Base-by-base conservation (phyloP, 2,797 vertebrate species). In the Pelochelys cantorii region DNA sequence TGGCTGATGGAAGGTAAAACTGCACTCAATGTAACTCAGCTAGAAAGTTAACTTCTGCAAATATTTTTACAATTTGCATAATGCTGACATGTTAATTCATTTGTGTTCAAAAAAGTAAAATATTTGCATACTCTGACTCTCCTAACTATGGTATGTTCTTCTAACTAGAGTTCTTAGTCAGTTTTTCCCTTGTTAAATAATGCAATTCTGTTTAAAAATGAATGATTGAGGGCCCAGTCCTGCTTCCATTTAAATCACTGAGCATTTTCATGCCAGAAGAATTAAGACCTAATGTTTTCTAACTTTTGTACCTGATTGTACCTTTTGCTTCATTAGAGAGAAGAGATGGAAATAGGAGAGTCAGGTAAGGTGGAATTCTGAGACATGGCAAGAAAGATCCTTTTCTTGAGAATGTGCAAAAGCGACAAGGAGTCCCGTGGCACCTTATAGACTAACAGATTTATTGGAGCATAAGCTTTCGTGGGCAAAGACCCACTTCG, bases 1-100 rank as follows among this genome's bases (percentile, higher is more conserved):
- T 95, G 97, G 93, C 83, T 86, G 97, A 94, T 91, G 96, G 96
- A 97, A 96, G 92, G 87, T 94, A 94, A 92, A 94, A 80, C 62
- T 94, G 81, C 94, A 88, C 68, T 93, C 89, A 88, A 94, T 88
- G 95, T 93, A 93, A 88, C 94, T 65, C 90, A 81, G 74, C 34
- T 80, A 91, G 74, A 88, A 90, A 96, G 87, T 71, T 79, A 83
- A 92, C 84, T 87, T 93, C 65, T 92, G 75, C 91, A 95, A 96
- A 84, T 81, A 78, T 91, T 95, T 96, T 84, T 88, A 75, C 90
- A 94, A 25, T 87, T 82, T 86, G 1, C 3, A 0, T 31, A 79
- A 31, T 90, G 27, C 60, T n/a, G 27, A 79, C 79, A 59, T 75
- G 89, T 88, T 92, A 54, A 85, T 83, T 94, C 77, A n/a, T 92